Evolutionary conservation across 1,140 invertebrate genomes (phyloP).

Genomic region (Metopolophium dirhodum): DNA sequence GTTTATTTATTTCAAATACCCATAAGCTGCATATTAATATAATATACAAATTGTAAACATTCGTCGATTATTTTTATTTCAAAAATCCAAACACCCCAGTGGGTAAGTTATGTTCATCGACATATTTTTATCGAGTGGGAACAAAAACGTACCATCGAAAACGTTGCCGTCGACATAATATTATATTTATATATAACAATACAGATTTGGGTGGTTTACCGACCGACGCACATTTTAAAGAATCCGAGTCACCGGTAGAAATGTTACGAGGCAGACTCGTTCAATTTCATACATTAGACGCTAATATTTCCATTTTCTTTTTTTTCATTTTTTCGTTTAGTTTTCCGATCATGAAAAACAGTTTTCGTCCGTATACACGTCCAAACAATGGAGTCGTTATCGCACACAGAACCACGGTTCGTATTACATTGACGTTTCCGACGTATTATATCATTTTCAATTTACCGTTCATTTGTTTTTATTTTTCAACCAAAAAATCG

Average conservation of each 20-base stretch:
- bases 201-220: neutral
- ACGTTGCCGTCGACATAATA: neutral
- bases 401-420: neutral
- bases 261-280: neutral
- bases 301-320: neutral
- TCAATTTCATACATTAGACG: neutral
- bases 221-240: neutral
- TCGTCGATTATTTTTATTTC: neutral
- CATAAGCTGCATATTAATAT: too few species aligned
- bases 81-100: neutral
- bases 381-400: conserved; percentile 6
- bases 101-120: neutral
- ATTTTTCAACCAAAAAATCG: neutral
- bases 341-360: neutral
- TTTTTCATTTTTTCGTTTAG: neutral
- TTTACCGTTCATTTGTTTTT: conserved; percentile 26
- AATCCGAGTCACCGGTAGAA: neutral
- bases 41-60: neutral
- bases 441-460: conserved; percentile 18
- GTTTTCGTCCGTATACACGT: neutral
- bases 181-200: neutral
- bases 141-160: neutral
- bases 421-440: conserved; percentile 17
- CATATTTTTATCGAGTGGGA: neutral
- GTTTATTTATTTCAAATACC: too few species aligned